Evolutionary conservation across 2,797 vertebrate species (phyloP), one percentile per base, ranked within the genome.

Genomic region (Rhinophrynus dorsalis): DNA sequence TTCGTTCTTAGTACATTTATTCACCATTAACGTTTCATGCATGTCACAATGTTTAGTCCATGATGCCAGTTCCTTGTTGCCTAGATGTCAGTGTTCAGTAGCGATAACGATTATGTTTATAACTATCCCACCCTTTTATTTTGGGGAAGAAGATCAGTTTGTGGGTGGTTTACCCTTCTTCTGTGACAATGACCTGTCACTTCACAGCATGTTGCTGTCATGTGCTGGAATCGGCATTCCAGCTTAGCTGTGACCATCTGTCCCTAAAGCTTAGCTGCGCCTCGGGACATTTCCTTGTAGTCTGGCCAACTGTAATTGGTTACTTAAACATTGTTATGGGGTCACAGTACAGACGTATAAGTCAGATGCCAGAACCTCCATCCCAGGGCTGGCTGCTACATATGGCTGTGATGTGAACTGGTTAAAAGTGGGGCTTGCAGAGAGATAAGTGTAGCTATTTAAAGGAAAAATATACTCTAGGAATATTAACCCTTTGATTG

Each of bases 131-230:
- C 6, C 30, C 12, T 9, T 23, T 47, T 6, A 17, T n/a, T 21
- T 21, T 32, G 54, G 32, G 12, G 30, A 56, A 37, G 10, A 55
- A 56, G 32, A 21, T 18, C 17, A 2, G 32, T 37, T 56, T 56
- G 10, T 38, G 30, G 54, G 54, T 56, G 54, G 54, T 13, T 37
- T 3, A 5, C 54, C 5, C 32, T 37, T 37, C 54, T 23, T 32
- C 11, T 13, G 10, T 55, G 51, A 61, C 30, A 68, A 62, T 6
- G 13, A 38, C 47, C 20, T n/a, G 44, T 52, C 10, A 66, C n/a
- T 29, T 56, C 54, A 13, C 54, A 56, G 54, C 54, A 37, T 56
- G 54, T 20, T 13, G 10, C 18, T 56, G 54, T 56, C 32, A 37
- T 56, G 18, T 33, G 30, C 54, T n/a, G 18, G 12, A 21, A 13